A percentile compares a stretch with the other conserved stretches of the same genome.
Evolutionary conservation across 2,113 vertebrate genomes (phyloP).

Genomic region (Saguinus imperator): DNA sequence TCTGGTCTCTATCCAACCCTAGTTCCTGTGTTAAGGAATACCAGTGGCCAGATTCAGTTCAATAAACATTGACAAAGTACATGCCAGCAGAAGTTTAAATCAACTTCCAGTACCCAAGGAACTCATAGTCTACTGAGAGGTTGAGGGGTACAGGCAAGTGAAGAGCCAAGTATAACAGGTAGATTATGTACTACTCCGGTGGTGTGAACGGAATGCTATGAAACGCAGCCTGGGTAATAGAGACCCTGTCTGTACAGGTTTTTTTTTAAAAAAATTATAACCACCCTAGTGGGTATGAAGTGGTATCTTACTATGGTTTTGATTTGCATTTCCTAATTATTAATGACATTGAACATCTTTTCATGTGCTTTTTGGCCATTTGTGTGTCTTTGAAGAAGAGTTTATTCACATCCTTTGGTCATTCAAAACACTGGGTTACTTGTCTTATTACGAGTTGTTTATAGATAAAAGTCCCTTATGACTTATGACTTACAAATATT

Average conservation of each 20-base stretch:
- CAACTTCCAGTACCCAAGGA: background rate
- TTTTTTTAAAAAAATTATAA: background rate
- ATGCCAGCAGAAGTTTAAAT: background rate
- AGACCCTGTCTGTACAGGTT: background rate
- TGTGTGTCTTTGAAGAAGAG: background rate
- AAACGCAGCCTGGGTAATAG: background rate
- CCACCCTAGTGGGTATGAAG: background rate
- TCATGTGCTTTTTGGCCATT: background rate
- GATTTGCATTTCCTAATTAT: background rate
- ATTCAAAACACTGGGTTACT: background rate
- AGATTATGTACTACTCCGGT: background rate
- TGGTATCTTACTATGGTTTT: background rate
- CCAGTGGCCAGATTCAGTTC: background rate
- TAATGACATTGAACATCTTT: background rate
- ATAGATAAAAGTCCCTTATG: background rate
- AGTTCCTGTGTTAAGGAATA: background rate
- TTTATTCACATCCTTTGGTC: background rate
- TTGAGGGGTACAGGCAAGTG: background rate
- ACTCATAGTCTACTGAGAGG: background rate
- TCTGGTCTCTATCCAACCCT: background rate
- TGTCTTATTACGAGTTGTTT: background rate
- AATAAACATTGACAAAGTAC: background rate
- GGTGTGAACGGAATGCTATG: background rate
- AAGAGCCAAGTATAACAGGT: background rate
- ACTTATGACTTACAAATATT: background rate